Evolutionary conservation across 2,797 vertebrate genomes (phyloP), one percentile per base, ranked within the genome.

Genomic region (Chrosomus eos): DNA sequence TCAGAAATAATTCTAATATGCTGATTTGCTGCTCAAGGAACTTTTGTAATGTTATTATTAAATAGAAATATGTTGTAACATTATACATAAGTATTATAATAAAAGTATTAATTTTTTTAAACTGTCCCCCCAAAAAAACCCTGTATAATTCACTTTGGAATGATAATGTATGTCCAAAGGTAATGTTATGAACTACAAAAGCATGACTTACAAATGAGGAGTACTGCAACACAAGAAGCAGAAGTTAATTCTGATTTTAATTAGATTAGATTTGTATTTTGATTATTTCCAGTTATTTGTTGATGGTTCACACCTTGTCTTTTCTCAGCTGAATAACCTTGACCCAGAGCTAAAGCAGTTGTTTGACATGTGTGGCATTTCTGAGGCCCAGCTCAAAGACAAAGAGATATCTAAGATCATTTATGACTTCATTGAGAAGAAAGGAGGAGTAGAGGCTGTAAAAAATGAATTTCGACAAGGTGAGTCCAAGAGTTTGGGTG

Each of bases 341-440:
- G 98, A 99, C 93, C 98, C 98, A 21, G 98, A 99, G 91, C 91
- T 99, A 91, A 99, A 99, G 95, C 95, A 97, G 88, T 95, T 99
- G 76, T 99, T 99, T 85, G 98, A 99, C 91, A 67, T 98, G 92
- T 99, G 97, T 86, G 98, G 98, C 90, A 99, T 99, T 94, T 99
- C 98, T 21, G 98, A 99, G 90, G 97, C 96, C 85, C 95, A 99
- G 23, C 96, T 99, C 60, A 99, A 99, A 92, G 98, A 99, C 95
- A 97, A 97, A 94, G 98, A 99, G 95, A 99, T 97, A n/a, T 99
- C 98, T 14, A 99, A 98, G 94, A 97, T 96, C 92, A 99, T 99
- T 92, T 99, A 99, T 82, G 98, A 99, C 92, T 98, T 99, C 92
- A 99, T 99, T 84, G 98, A 99, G 93, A 97, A 98, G 94, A 97